phyloP scores from a whole-genome alignment of 2,888 invertebrate species.

The Chrysomela aeneicollis region DNA sequence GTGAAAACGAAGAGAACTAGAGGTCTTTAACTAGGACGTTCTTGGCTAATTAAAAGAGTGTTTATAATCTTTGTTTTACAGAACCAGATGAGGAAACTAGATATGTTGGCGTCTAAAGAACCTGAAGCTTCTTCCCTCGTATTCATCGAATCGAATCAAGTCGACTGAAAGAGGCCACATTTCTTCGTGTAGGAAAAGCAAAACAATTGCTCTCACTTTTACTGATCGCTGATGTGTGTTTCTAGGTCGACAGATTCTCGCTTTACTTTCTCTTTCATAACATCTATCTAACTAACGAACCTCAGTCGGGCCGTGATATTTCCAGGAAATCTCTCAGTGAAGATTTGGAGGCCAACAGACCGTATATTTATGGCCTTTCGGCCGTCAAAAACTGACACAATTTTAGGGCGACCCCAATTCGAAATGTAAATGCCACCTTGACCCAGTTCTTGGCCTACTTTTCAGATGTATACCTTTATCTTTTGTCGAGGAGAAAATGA shows the following conservation, averaged over 20 bases:
- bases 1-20: too few species aligned
- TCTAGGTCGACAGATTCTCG: conserved; percentile 39
- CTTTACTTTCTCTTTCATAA: conserved; percentile 35
- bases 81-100: too few species aligned
- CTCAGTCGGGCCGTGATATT: conserved; percentile 20
- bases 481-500: too few species aligned
- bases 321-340: too few species aligned
- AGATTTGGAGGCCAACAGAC: neutral
- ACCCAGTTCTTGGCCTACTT: conserved; percentile 41
- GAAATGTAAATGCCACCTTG: conserved; percentile 36
- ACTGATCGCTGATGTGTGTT: conserved; percentile 47
- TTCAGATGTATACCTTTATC: conserved; percentile 5
- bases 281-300: conserved; percentile 21
- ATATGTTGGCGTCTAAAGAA: too few species aligned
- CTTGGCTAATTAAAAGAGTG: too few species aligned
- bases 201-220: conserved; percentile 51
- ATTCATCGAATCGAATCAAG: conserved; percentile 25
- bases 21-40: too few species aligned
- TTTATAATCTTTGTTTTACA: too few species aligned
- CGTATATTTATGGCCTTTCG: neutral
- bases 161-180: conserved; percentile 24
- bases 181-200: conserved; percentile 44
- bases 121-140: neutral
- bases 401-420: conserved; percentile 36
- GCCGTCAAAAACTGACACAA: conserved; percentile 20